A percentile compares a stretch with the other conserved stretches of the same genome.
phyloP scores from a whole-genome alignment of 1,140 invertebrate species.

The Archivesica marissinica region DNA sequence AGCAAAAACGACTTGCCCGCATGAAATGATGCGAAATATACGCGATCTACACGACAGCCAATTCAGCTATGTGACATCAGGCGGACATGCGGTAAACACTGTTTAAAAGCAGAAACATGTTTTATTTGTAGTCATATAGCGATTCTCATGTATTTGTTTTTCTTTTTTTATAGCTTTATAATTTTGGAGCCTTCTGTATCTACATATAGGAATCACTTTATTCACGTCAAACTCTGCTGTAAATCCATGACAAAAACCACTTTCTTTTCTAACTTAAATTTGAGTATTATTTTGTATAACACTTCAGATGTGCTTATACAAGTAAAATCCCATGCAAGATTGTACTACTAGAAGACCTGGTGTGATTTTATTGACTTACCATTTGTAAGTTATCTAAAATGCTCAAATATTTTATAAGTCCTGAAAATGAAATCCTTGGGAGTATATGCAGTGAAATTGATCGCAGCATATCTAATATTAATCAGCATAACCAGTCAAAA shows the following conservation, averaged over 20 bases:
- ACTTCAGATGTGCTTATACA: too few species aligned
- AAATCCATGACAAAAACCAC: too few species aligned
- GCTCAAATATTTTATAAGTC: too few species aligned
- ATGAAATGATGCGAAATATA: conserved; percentile 41
- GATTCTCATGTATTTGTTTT: background rate
- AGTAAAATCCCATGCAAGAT: too few species aligned
- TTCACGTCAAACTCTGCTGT: background rate
- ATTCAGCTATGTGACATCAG: background rate
- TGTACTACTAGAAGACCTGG: too few species aligned
- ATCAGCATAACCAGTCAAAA: background rate
- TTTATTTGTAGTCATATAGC: background rate
- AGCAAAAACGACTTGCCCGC: conserved; percentile 45
- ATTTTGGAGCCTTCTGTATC: conserved; percentile 10
- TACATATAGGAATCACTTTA: background rate
- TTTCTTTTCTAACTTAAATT: too few species aligned
- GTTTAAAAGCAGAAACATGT: conserved; percentile 19
- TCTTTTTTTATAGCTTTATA: background rate
- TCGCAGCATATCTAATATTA: too few species aligned
- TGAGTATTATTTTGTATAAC: too few species aligned
- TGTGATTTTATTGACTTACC: too few species aligned
- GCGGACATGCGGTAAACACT: conserved; percentile 49
- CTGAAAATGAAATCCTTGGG: too few species aligned
- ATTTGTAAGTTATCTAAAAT: too few species aligned
- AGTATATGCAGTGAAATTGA: too few species aligned
- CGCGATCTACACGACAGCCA: background rate